These are phyloP conservation scores for Monomorium pharaonis DNA, from an alignment of 1,140 invertebrate genomes.

Conservation along the genomic window DNA sequence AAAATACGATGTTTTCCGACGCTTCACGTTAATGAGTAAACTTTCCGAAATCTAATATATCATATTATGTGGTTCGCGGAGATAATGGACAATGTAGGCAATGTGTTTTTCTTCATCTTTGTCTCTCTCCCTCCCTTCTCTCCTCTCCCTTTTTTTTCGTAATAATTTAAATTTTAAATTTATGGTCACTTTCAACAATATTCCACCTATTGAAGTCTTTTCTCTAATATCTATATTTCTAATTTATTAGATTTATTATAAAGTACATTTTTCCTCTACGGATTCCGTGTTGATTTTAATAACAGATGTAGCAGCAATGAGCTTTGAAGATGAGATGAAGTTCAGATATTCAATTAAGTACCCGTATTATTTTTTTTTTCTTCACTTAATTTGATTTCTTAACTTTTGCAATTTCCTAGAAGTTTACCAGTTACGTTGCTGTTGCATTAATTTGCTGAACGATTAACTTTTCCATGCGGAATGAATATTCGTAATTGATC, in stretches of 20 bases:
- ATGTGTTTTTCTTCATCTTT: background rate
- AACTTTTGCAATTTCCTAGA: background rate
- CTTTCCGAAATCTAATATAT: slow-evolving; percentile 44
- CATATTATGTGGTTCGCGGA: background rate
- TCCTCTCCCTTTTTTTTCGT: background rate
- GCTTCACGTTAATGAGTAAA: slow-evolving; percentile 39
- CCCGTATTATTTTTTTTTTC: background rate
- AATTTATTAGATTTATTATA: too few relatives aligned
- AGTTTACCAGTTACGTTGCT: background rate
- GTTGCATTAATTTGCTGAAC: background rate
- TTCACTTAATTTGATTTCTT: background rate
- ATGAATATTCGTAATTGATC: background rate
- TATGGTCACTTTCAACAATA: background rate
- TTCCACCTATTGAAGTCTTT: background rate
- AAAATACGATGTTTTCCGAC: slow-evolving; percentile 39
- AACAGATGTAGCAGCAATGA: background rate
- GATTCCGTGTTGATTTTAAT: background rate
- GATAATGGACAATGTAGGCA: slow-evolving; percentile 7
- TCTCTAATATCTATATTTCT: slow-evolving; percentile 1
- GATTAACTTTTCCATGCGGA: background rate
- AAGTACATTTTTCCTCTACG: background rate
- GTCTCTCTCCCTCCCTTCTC: background rate
- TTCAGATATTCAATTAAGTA: background rate
- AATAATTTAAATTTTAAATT: slow-evolving; percentile 5
- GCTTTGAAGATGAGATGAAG: background rate